phyloP scores from a whole-genome alignment of 23 tunicate genomes.

The Clavelina lepadiformis region DNA sequence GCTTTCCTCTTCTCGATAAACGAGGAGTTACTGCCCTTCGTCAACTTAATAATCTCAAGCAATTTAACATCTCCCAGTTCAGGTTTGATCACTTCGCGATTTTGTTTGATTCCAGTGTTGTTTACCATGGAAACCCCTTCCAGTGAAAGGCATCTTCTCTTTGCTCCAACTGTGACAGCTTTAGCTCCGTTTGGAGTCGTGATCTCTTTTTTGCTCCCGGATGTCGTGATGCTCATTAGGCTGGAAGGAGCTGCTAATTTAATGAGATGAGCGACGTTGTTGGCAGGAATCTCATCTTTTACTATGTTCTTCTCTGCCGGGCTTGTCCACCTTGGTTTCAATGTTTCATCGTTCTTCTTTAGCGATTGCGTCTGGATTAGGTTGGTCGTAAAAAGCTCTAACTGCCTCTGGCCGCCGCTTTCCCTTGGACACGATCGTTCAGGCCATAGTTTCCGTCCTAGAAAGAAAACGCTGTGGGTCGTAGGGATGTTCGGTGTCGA shows the following conservation, averaged over 20 bases:
- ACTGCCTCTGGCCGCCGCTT: slow-evolving; percentile 35
- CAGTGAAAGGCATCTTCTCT: slow-evolving; percentile 54
- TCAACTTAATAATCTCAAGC: slow-evolving; percentile 6
- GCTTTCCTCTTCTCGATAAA: slow-evolving; percentile 2
- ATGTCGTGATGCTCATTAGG: neutral
- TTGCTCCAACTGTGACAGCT: slow-evolving; percentile 1
- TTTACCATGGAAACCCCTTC: slow-evolving; percentile 76
- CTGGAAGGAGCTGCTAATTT: slow-evolving; percentile 15
- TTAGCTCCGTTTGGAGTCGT: slow-evolving; percentile 20
- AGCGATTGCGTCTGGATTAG: slow-evolving; percentile 8
- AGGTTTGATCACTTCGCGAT: slow-evolving; percentile 1
- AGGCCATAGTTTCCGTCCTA: slow-evolving; percentile 41
- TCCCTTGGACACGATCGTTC: slow-evolving; percentile 54
- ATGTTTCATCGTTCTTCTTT: neutral
- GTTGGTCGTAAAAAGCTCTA: slow-evolving; percentile 43
- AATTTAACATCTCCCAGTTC: neutral
- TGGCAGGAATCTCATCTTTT: neutral
- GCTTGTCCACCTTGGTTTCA: no score
- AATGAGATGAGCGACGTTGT: slow-evolving; percentile 35
- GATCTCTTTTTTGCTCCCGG: neutral
- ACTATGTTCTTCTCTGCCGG: no score
- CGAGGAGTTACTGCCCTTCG: no score
- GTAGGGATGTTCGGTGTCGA: slow-evolving; percentile 11
- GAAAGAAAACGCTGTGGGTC: slow-evolving; percentile 20
- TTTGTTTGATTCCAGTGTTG: slow-evolving; percentile 33